phyloP scores from a whole-genome alignment of 2,888 invertebrate species.

The Pristionchus exspectatus region DNA sequence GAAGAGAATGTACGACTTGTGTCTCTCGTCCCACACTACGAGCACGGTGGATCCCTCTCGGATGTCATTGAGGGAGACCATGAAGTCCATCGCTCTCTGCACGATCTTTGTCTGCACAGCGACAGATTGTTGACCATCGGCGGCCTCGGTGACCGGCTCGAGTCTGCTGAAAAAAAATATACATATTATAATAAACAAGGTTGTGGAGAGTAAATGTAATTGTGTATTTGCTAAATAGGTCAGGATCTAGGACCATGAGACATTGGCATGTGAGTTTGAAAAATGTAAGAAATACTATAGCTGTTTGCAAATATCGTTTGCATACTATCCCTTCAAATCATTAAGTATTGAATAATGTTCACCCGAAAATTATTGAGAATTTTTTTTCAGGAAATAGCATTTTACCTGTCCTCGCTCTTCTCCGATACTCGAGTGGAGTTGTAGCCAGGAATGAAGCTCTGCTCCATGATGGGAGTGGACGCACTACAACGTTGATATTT shows the following conservation, averaged over 20 bases:
- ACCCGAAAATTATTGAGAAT: too few relatives aligned
- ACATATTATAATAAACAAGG: too few relatives aligned
- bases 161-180: not conserved
- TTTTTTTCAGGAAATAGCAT: not conserved
- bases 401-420: slow-evolving; percentile 12
- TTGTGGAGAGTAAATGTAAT: too few relatives aligned
- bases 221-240: too few relatives aligned
- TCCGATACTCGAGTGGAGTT: slow-evolving; percentile 5
- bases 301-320: too few relatives aligned
- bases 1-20: slow-evolving; percentile 74
- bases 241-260: too few relatives aligned
- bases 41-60: slow-evolving; percentile 73
- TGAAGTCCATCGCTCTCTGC: slow-evolving; percentile 48
- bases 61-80: slow-evolving; percentile 68
- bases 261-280: too few relatives aligned
- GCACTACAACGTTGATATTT: not conserved
- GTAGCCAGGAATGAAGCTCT: slow-evolving; percentile 52
- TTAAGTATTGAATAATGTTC: too few relatives aligned
- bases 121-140: slow-evolving; percentile 2
- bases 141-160: not conserved
- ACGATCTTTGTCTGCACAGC: slow-evolving; percentile 36
- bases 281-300: too few relatives aligned
- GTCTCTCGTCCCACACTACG: slow-evolving; percentile 73
- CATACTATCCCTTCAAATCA: too few relatives aligned
- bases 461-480: slow-evolving; percentile 43